Evolutionary conservation across 2,888 invertebrate genomes (phyloP), one percentile per base, ranked within the genome.

Genomic region (Ophion slaviceki): DNA sequence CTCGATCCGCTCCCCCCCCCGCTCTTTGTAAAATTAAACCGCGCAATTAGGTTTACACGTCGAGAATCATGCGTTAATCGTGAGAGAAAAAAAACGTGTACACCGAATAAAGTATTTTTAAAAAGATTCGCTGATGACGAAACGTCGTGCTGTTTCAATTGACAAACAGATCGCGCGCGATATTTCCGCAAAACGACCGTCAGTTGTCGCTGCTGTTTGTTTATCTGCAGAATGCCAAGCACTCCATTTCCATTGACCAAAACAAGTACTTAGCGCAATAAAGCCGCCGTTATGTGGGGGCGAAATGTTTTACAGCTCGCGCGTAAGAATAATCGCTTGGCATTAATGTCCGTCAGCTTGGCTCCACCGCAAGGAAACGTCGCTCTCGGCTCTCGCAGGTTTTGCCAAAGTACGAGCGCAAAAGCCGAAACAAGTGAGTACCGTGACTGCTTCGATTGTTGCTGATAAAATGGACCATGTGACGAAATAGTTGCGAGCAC

Each of bases 401-500:
- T 74, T 40, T 57, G 45, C 8, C 20, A 61, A 64, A 68, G 11
- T 64, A 20, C 4, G 72, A 47, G 59, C 24, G 20, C 57, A 11
- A 70, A 64, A 24, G 53, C 17, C 14, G 68, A 70, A 57, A 82
- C 78, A 79, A 64, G 82, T 82, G 47, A 74, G 82, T 82, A 79
- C 28, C 20, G 14, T 20, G n/a, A 68, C 24, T n/a, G 20, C 8
- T 28, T 53, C 53, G 28, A 64, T 11, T 17, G 32, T 45, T 24
- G 24, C 8, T 14, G 17, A 76, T 57, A 47, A 32, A 7, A 67
- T 5, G 5, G 28, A 17, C 24, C 45, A 36, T 40, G 53, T 57
- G 47, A n/a, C 32, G 17, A 36, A 66, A 17, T 32, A 28, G 32
- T 68, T 24, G 53, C 24, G 4, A 8, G n/a, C 53, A 24, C 24